These are phyloP conservation scores for Parazoanthus darwini DNA, from an alignment of 92 coral and sea anemone species.

Conservation along the genomic window DNA sequence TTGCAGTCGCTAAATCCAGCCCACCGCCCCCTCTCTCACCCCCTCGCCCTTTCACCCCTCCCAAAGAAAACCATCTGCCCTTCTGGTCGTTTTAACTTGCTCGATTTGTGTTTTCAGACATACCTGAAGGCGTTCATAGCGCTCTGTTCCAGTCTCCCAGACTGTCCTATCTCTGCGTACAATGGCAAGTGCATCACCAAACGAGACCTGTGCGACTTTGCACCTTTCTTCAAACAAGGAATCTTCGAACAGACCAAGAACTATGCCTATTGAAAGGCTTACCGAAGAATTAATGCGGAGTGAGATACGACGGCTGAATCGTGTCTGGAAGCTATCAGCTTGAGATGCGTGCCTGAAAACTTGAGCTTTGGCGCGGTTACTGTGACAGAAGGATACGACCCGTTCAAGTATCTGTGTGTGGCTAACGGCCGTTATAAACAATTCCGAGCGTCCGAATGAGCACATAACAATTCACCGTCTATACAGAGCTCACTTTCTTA, in stretches of 20 bases:
- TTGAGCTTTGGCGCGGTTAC: background rate
- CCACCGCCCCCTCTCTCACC: too few species aligned
- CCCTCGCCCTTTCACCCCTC: too few species aligned
- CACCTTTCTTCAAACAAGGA: conserved; percentile 97
- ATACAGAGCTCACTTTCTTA: background rate
- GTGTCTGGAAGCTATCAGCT: background rate
- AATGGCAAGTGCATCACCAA: conserved; percentile 83
- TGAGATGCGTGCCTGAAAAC: background rate
- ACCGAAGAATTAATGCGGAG: background rate
- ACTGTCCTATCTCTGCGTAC: conserved; percentile 87
- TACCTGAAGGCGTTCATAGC: conserved; percentile 86
- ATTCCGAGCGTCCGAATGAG: background rate
- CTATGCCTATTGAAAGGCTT: conserved; percentile 59
- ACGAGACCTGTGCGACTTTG: conserved; percentile 93
- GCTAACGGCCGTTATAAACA: background rate
- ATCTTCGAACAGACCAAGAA: conserved; percentile 94
- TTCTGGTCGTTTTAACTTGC: too few species aligned
- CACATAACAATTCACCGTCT: background rate
- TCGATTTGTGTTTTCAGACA: conserved; percentile 51
- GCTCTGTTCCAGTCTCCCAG: conserved; percentile 83
- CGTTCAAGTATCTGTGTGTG: background rate
- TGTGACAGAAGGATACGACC: background rate
- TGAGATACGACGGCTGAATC: background rate
- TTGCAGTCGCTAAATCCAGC: too few species aligned
- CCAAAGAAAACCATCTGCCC: too few species aligned